These are phyloP conservation scores for Nerophis ophidion DNA, from an alignment of 2,113 vertebrate species.

Conservation along the genomic window DNA sequence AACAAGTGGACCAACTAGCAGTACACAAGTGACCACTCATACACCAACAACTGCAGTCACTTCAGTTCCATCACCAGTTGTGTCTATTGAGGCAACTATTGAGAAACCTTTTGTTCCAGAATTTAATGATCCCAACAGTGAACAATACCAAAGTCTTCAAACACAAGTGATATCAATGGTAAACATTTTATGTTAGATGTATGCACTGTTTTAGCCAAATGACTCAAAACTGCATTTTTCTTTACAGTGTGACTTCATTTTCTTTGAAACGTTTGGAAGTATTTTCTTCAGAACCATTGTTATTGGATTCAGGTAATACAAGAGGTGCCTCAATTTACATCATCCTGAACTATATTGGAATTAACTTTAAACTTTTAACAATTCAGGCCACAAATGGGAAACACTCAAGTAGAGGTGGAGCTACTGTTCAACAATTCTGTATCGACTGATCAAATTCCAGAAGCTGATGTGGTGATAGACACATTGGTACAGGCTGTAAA, in stretches of 20 bases:
- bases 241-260: conserved; percentile 4
- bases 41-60: background rate
- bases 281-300: background rate
- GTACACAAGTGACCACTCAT: background rate
- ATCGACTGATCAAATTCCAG: background rate
- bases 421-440: conserved; percentile 3
- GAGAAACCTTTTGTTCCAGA: conserved; percentile 1
- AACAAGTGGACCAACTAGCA: background rate
- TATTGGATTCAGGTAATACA: background rate
- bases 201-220: too few species aligned
- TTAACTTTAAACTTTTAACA: background rate
- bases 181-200: background rate
- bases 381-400: background rate
- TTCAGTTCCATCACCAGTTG: background rate
- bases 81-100: background rate
- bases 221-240: too few species aligned
- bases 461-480: background rate
- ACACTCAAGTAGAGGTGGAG: background rate
- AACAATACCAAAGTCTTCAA: background rate
- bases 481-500: background rate
- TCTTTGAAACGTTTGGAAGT: background rate
- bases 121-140: conserved; percentile 5
- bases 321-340: background rate
- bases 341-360: background rate
- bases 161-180: background rate